Evolutionary conservation across 2,888 invertebrate species (phyloP).

Genomic region (Drosophila mimetica): DNA sequence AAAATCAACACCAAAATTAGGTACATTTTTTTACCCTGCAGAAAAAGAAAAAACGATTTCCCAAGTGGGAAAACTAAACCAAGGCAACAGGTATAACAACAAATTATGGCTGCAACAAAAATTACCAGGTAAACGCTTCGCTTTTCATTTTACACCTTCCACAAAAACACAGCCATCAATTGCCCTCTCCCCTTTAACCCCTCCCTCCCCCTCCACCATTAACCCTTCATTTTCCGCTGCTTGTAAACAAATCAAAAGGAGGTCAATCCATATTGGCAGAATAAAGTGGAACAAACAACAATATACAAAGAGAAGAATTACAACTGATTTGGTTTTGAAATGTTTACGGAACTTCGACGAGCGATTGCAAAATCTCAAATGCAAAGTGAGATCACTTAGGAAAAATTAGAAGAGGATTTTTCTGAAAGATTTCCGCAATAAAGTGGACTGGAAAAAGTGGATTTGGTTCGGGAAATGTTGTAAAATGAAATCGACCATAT

Average conservation of each 20-base stretch:
- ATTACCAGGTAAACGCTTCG: conserved; percentile 56
- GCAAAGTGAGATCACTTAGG: conserved; percentile 13
- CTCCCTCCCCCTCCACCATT: conserved; percentile 6
- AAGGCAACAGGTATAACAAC: conserved; percentile 21
- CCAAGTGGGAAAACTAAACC: conserved; percentile 21
- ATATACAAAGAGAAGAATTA: not conserved
- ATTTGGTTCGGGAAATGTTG: conserved; percentile 10
- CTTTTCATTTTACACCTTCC: conserved; percentile 75
- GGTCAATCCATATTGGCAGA: conserved; percentile 70
- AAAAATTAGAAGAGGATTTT: not conserved
- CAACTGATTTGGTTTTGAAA: conserved; percentile 14
- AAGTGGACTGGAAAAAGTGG: conserved; percentile 1
- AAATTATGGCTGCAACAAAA: conserved; percentile 27
- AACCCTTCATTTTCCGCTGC: conserved; percentile 21
- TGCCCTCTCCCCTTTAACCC: conserved; percentile 6
- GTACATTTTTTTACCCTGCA: not conserved
- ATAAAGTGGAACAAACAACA: conserved; percentile 26
- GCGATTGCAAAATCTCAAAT: conserved; percentile 65
- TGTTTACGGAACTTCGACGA: conserved; percentile 36
- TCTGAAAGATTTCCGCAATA: conserved; percentile 1
- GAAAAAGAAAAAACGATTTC: conserved; percentile 22
- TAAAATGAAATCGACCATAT: conserved; percentile 22
- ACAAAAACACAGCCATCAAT: conserved; percentile 48
- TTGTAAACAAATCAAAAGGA: conserved; percentile 74
- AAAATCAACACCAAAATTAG: not conserved